Conservation (phyloP, 2,888 invertebrate genomes). For the Sesia bembeciformis region DNA sequence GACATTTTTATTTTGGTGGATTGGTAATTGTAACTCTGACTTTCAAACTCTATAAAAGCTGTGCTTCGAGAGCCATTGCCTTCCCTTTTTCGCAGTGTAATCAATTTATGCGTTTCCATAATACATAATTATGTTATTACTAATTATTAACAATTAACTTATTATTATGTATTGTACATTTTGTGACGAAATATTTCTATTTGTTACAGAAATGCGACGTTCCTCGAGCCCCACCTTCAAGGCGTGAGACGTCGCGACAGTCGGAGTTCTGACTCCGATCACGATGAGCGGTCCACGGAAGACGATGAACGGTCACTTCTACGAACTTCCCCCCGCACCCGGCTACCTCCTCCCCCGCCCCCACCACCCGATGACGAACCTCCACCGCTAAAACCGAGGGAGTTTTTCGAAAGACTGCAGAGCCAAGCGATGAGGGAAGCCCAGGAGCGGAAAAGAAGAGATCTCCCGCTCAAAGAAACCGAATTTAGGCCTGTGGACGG, state of each 20-base stretch:
- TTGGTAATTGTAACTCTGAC: too few relatives aligned
- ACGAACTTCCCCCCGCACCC: slow-evolving; percentile 56
- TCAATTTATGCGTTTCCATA: too few relatives aligned
- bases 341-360: slow-evolving; percentile 60
- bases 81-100: too few relatives aligned
- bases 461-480: slow-evolving; percentile 35
- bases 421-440: slow-evolving; percentile 65
- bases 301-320: slow-evolving; percentile 62
- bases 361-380: slow-evolving; percentile 63
- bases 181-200: background rate
- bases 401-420: slow-evolving; percentile 68
- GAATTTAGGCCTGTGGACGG: slow-evolving; percentile 54
- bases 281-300: slow-evolving; percentile 66
- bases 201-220: slow-evolving; percentile 82
- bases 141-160: too few relatives aligned
- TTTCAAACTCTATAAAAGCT: too few relatives aligned
- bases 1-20: too few relatives aligned
- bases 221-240: slow-evolving; percentile 83
- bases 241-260: slow-evolving; percentile 71
- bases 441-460: slow-evolving; percentile 48
- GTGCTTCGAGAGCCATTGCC: too few relatives aligned
- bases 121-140: too few relatives aligned
- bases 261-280: slow-evolving; percentile 64
- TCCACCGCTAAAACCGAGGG: slow-evolving; percentile 72
- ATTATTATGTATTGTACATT: too few relatives aligned